These are phyloP conservation scores for Magallana angulata DNA, from an alignment of 1,140 invertebrate genomes.

Conservation along the genomic window DNA sequence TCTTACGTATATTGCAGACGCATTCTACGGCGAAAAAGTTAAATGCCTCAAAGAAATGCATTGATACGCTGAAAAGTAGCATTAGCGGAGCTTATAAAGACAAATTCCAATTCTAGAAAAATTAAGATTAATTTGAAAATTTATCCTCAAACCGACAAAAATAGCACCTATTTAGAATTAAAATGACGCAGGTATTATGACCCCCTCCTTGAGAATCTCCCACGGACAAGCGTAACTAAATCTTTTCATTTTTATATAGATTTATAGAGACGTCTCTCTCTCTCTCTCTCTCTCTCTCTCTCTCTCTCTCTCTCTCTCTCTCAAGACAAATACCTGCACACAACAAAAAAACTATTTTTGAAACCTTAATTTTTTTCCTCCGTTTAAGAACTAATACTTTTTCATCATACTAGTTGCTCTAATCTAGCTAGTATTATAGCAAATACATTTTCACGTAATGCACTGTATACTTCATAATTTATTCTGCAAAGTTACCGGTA, in stretches of 20 bases:
- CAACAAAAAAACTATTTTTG: too few relatives aligned
- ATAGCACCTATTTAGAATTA: neutral
- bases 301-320: neutral
- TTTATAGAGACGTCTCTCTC: neutral
- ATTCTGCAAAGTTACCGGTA: too few relatives aligned
- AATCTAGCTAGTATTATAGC: too few relatives aligned
- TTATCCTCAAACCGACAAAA: neutral
- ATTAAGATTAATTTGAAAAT: neutral
- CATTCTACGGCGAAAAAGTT: too few relatives aligned
- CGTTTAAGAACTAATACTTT: too few relatives aligned
- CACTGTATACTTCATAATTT: too few relatives aligned
- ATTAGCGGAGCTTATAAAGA: neutral
- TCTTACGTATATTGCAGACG: too few relatives aligned
- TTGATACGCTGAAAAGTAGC: neutral
- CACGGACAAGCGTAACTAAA: neutral
- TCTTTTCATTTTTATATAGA: neutral
- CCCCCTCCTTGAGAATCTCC: neutral
- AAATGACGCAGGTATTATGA: constrained; percentile 10
- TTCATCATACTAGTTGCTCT: too few relatives aligned
- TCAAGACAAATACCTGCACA: too few relatives aligned
- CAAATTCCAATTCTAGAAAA: neutral
- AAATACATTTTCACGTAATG: too few relatives aligned
- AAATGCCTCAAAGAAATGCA: too few relatives aligned
- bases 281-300: neutral
- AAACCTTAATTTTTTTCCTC: too few relatives aligned